Base-by-base conservation (phyloP, 1,140 invertebrate species). In the Protaetia brevitarsis region DNA sequence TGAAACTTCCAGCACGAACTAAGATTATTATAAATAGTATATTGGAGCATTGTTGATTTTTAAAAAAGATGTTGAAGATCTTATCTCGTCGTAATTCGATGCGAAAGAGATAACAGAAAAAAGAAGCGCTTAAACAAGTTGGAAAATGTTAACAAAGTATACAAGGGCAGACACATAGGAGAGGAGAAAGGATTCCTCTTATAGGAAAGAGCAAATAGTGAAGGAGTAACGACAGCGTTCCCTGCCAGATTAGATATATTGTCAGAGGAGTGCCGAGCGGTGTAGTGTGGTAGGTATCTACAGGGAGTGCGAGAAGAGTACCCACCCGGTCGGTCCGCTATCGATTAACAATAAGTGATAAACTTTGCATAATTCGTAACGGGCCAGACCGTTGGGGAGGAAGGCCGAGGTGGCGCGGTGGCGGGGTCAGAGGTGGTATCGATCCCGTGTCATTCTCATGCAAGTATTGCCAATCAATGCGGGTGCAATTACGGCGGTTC, bases 401-500 rank as follows among this genome's bases (percentile, higher is more conserved):
- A 30, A 57, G 58, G 26, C 13, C 13, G 21, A 59, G 65, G 21
- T 19, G 41, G 19, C n/a, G 64, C 30, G 30, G 28, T 16, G 34
- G 36, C 21, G 61, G 61, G 26, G 36, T 36, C 34, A 28, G 57
- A 59, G 27, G 57, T 31, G 29, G 60, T 65, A 62, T 63, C 45
- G 66, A 58, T 65, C 66, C 34, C 23, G 68, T 69, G 65, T 71
- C 65, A 69, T 69, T 71, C 62, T 65, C 66, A 69, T 67, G 69
- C 69, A 63, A 71, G 65, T 69, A 73, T 73, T 67, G 70, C 69
- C 70, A 71, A 73, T 71, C 71, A 73, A 71, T 71, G 70, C 66
- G 69, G 71, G 68, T 68, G 71, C 71, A 73, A 73, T 73, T 73
- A 73, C 66, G 71, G 51, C 63, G 37, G 65, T 67, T 68, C 57